Evolutionary conservation across 2,113 vertebrate genomes (phyloP).

Genomic region (Alectura lathami): DNA sequence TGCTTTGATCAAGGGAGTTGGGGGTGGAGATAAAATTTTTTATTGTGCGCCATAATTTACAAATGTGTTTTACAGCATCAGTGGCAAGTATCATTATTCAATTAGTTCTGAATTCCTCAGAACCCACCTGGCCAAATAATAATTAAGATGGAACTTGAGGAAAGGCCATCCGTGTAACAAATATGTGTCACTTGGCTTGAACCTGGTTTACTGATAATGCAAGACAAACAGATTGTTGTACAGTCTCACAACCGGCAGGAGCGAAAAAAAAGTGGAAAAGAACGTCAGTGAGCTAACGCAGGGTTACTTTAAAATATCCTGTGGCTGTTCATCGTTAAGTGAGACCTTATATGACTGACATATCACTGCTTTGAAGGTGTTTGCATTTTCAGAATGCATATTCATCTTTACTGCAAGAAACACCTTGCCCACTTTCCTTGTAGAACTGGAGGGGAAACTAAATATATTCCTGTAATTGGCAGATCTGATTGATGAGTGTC

Average conservation of each 20-base stretch:
- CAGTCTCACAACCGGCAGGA: neutral
- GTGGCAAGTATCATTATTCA: neutral
- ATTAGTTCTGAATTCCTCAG: neutral
- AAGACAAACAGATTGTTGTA: neutral
- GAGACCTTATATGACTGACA: neutral
- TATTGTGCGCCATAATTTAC: neutral
- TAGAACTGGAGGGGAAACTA: neutral
- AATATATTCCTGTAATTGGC: neutral
- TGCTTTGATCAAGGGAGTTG: neutral
- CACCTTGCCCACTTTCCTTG: neutral
- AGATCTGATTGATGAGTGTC: neutral
- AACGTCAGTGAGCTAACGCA: neutral
- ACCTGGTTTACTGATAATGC: neutral
- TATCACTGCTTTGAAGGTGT: neutral
- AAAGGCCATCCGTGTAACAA: neutral
- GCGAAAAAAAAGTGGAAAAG: neutral
- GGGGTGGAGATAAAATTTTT: neutral
- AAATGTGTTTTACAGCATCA: neutral
- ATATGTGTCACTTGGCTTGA: neutral
- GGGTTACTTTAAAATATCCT: neutral
- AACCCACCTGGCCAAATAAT: neutral
- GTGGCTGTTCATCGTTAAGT: neutral
- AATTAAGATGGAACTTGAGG: neutral
- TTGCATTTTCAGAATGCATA: neutral
- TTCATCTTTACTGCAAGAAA: neutral